Conservation (phyloP, 1,140 invertebrate species). For the Drosophila orosa region DNA sequence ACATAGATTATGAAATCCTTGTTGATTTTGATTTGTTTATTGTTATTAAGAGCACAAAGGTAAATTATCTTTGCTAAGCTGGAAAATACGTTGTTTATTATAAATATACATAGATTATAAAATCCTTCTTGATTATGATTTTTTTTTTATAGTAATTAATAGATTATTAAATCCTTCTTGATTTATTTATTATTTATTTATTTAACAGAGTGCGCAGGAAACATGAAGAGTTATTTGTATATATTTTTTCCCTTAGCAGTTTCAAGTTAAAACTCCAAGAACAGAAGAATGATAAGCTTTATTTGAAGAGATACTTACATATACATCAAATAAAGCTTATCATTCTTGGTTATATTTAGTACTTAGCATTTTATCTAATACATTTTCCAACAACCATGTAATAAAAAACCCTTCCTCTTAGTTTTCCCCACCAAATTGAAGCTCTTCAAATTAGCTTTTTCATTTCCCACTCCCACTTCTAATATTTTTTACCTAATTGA, state of each 20-base stretch:
- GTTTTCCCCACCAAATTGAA: neutral
- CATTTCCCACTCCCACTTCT: constrained; percentile 21
- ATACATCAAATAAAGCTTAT: too few species aligned
- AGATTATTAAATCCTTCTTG: neutral
- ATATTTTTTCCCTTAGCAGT: too few species aligned
- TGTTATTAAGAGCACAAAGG: too few species aligned
- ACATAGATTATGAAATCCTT: neutral
- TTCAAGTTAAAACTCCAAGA: neutral
- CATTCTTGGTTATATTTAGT: too few species aligned
- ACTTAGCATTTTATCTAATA: neutral
- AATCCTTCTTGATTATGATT: too few species aligned
- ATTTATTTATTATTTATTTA: neutral
- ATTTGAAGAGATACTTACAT: neutral
- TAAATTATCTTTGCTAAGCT: too few species aligned
- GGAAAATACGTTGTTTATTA: too few species aligned
- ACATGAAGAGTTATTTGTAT: neutral
- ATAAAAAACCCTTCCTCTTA: neutral
- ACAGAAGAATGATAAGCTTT: neutral
- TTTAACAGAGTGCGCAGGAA: neutral
- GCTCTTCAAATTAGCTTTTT: constrained; percentile 32
- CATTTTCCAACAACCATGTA: too few species aligned
- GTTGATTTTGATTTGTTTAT: too few species aligned
- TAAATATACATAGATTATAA: too few species aligned
- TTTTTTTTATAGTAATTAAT: neutral
- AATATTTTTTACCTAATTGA: constrained; percentile 45